Conservation (phyloP, 35 echinoderm and acorn worm species). For the Apostichopus californicus region DNA sequence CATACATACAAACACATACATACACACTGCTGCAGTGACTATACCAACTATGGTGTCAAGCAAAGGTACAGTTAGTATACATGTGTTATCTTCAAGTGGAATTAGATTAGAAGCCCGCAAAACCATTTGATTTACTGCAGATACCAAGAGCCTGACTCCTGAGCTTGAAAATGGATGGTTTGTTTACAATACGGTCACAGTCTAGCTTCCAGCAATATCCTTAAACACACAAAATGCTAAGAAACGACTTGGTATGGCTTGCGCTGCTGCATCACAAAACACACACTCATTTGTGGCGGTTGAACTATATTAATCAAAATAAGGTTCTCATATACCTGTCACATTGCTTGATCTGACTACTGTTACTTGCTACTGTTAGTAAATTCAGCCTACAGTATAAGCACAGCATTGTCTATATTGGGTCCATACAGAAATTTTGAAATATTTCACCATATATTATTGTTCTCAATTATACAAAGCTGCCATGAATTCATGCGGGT, state of each 20-base stretch:
- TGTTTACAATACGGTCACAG: conserved; percentile 46
- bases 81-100: conserved; percentile 14
- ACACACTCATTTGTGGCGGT: background rate
- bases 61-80: background rate
- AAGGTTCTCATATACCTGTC: background rate
- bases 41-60: no score
- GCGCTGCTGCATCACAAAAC: background rate
- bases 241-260: background rate
- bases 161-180: conserved; percentile 8
- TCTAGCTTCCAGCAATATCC: conserved; percentile 42
- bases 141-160: background rate
- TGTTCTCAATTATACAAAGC: no score
- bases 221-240: conserved; percentile 21
- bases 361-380: background rate
- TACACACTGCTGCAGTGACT: no score
- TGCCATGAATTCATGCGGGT: no score
- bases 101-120: conserved; percentile 18
- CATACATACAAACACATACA: no score
- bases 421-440: no score
- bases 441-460: no score
- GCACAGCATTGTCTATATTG: no score
- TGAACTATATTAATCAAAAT: conserved; percentile 11
- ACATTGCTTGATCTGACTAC: background rate
- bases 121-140: conserved; percentile 31
- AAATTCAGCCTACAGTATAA: background rate